A percentile compares a stretch with the other conserved stretches of the same genome.
Conservation (phyloP, 2,797 vertebrate genomes). For the Sebastes nivosus region DNA sequence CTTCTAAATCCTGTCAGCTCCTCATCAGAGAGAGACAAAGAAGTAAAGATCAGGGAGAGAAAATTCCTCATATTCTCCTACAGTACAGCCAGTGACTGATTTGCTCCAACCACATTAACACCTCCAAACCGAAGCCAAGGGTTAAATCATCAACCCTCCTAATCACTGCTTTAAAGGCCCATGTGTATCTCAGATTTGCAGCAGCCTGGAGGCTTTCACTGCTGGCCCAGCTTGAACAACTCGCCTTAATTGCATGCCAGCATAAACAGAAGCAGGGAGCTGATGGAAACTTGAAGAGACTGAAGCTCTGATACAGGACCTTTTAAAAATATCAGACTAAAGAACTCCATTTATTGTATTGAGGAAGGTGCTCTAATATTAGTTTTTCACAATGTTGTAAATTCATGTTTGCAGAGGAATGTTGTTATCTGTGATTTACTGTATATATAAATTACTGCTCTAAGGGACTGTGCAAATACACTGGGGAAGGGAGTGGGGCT, state of each 20-base stretch:
- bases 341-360: conserved; percentile 6
- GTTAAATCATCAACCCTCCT: conserved; percentile 62
- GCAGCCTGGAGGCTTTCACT: conserved; percentile 41
- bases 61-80: not conserved
- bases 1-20: conserved; percentile 7
- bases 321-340: conserved; percentile 12
- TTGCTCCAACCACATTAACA: conserved; percentile 35
- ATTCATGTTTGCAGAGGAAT: conserved; percentile 5
- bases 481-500: no score
- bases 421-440: not conserved
- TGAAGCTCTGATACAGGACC: conserved; percentile 33
- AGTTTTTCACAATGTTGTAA: conserved; percentile 6
- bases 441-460: not conserved
- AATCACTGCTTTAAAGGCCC: conserved; percentile 50
- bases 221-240: conserved; percentile 49
- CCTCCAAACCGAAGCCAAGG: conserved; percentile 39
- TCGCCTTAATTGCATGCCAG: conserved; percentile 60
- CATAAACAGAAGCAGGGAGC: conserved; percentile 60
- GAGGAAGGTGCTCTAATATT: not conserved
- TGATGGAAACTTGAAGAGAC: conserved; percentile 56
- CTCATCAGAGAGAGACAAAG: not conserved
- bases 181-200: conserved; percentile 46
- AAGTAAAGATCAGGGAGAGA: not conserved
- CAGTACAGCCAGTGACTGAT: conserved; percentile 2
- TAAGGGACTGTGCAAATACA: not conserved